phyloP scores from a whole-genome alignment of 1,140 invertebrate genomes.

The Myzus persicae region DNA sequence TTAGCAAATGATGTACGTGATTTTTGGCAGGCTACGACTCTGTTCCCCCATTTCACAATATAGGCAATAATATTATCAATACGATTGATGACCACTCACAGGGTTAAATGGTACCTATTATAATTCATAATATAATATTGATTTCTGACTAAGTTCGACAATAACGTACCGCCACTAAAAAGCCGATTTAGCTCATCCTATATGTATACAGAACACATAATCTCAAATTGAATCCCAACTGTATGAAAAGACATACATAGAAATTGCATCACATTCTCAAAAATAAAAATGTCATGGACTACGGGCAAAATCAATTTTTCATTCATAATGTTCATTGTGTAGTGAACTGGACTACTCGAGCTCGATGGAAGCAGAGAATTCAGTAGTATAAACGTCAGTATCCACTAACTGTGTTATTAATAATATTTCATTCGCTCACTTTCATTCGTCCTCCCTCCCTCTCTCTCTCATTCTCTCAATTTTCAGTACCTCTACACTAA shows the following conservation, averaged over 20 bases:
- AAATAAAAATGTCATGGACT: not conserved
- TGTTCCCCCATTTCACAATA: not conserved
- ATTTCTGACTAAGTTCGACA: not conserved
- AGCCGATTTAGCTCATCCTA: not conserved
- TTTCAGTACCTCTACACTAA: not conserved
- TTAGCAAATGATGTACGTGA: not conserved
- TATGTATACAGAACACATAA: not conserved
- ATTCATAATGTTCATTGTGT: not conserved
- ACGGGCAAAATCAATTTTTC: not conserved
- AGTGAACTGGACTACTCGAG: conserved; percentile 2
- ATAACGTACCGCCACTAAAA: not conserved
- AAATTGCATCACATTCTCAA: not conserved
- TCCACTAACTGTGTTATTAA: conserved; percentile 12
- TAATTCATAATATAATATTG: not conserved
- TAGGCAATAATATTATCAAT: not conserved
- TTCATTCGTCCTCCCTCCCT: not conserved
- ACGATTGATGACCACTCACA: not conserved
- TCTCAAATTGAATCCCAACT: not conserved
- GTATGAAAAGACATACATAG: not conserved
- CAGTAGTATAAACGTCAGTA: not conserved
- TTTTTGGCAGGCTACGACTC: not conserved
- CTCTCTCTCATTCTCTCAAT: no score
- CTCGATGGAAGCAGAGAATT: not conserved
- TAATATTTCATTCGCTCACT: not conserved
- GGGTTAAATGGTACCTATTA: not conserved